phyloP scores from a whole-genome alignment of 2,113 vertebrate genomes.

The Mus pahari region DNA sequence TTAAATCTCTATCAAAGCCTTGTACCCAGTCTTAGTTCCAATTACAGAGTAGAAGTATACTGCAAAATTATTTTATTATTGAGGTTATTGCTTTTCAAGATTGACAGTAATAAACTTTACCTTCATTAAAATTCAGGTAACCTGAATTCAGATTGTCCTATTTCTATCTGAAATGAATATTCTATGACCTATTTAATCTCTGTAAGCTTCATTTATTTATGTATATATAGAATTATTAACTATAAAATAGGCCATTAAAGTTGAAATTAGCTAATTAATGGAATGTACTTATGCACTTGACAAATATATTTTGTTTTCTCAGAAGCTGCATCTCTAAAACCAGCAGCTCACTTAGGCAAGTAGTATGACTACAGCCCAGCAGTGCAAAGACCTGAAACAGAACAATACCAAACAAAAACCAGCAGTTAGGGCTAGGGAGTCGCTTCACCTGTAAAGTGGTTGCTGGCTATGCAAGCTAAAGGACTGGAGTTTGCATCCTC shows the following conservation, averaged over 20 bases:
- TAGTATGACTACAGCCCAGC: neutral
- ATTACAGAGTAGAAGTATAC: slow-evolving; percentile 17
- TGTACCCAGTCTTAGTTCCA: neutral
- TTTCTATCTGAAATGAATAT: neutral
- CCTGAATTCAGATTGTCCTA: slow-evolving; percentile 11
- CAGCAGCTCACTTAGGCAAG: neutral
- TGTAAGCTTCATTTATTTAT: slow-evolving; percentile 30
- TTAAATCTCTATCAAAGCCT: neutral
- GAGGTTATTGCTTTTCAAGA: slow-evolving; percentile 12
- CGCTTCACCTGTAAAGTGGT: neutral
- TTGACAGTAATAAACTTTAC: slow-evolving; percentile 20
- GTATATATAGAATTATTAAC: neutral
- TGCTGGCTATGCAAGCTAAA: neutral
- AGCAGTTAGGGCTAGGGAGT: neutral
- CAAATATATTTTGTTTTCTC: slow-evolving; percentile 14
- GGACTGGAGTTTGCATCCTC: neutral
- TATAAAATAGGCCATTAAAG: neutral
- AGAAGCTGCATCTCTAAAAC: slow-evolving; percentile 1
- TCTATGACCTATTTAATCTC: neutral
- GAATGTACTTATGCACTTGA: neutral
- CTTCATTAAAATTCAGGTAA: neutral
- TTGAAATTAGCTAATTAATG: slow-evolving; percentile 17
- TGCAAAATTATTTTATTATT: slow-evolving; percentile 33
- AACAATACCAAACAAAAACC: neutral
- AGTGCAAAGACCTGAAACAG: neutral